A percentile compares a stretch with the other conserved stretches of the same genome.
Conservation (phyloP, 92 coral and sea anemone genomes). For the Zoanthus sansibaricus region DNA sequence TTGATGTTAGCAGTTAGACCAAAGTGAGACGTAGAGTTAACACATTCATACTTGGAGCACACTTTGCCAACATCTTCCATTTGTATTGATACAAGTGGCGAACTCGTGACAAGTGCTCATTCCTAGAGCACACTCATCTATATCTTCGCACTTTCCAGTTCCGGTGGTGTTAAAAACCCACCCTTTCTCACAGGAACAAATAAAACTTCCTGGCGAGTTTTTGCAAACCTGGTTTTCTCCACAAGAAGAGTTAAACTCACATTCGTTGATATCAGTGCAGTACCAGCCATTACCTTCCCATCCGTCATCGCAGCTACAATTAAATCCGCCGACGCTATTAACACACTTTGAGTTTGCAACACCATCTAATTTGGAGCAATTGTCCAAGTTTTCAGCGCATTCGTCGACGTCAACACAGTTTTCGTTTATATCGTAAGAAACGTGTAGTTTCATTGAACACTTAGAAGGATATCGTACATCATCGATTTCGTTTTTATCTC, state of each 20-base stretch:
- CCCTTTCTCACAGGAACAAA: conserved; percentile 67
- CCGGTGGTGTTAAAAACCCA: conserved; percentile 56
- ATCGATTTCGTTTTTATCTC: conserved; percentile 19
- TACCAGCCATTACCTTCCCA: conserved; percentile 72
- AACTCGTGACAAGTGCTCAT: conserved; percentile 55
- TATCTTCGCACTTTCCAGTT: conserved; percentile 56
- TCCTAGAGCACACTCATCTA: conserved; percentile 70
- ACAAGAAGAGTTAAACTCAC: conserved; percentile 50
- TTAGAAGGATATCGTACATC: not conserved
- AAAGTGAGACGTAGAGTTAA: conserved; percentile 28
- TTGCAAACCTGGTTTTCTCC: conserved; percentile 58
- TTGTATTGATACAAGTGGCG: conserved; percentile 65
- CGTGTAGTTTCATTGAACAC: conserved; percentile 23
- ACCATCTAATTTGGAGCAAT: conserved; percentile 62
- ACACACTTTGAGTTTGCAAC: conserved; percentile 54
- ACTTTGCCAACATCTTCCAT: conserved; percentile 68
- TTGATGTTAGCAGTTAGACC: not conserved
- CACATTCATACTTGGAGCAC: conserved; percentile 60
- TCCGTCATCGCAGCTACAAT: conserved; percentile 55
- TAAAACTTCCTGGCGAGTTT: conserved; percentile 59
- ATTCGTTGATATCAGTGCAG: conserved; percentile 69
- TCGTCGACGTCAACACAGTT: conserved; percentile 64
- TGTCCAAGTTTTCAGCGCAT: conserved; percentile 62
- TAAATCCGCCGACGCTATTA: conserved; percentile 63
- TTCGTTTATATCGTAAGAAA: conserved; percentile 13